Evolutionary conservation across 2,113 vertebrate genomes (phyloP).

Genomic region (Eubucco bourcierii): DNA sequence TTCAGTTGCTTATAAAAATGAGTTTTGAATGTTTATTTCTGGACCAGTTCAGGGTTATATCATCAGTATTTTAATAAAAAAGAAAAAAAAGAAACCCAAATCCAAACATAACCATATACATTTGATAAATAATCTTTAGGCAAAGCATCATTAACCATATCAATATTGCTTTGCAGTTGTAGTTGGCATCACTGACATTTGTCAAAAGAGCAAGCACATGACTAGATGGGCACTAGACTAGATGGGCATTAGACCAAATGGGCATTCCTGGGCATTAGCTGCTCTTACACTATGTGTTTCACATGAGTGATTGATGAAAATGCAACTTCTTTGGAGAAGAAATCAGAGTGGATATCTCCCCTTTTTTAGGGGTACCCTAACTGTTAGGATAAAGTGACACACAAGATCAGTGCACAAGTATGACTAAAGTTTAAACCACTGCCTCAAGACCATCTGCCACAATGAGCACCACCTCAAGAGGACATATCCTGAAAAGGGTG

Average conservation of each 20-base stretch:
- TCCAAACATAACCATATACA: neutral
- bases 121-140: neutral
- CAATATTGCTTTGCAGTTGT: neutral
- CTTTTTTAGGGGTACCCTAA: neutral
- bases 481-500: neutral
- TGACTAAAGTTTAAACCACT: neutral
- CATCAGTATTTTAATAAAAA: neutral
- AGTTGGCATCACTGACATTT: neutral
- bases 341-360: neutral
- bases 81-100: neutral
- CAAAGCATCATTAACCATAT: neutral
- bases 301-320: neutral
- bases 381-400: neutral
- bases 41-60: neutral
- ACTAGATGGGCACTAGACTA: neutral
- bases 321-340: neutral
- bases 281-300: neutral
- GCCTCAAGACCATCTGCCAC: accelerated
- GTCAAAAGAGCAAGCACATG: neutral
- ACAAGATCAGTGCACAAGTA: neutral
- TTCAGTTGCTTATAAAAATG: neutral
- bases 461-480: neutral
- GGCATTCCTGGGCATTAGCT: neutral
- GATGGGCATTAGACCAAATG: too few relatives aligned
- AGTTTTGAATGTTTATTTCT: neutral